Base-by-base conservation (phyloP, 2,797 vertebrate genomes). In the Phoxinus dragarum region DNA sequence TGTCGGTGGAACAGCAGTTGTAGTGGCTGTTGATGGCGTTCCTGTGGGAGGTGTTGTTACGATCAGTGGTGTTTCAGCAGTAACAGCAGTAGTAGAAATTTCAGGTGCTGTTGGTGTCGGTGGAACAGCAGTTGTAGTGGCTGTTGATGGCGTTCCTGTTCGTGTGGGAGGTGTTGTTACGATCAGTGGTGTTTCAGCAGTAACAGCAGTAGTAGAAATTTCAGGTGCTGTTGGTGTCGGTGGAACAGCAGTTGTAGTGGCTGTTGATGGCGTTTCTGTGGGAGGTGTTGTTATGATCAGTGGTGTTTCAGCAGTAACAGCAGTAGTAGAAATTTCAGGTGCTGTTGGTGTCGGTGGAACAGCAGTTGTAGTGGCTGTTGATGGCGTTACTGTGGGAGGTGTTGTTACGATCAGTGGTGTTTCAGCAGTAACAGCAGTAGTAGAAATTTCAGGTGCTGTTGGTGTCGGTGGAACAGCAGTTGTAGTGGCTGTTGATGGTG, bases 281-380 rank as follows among this genome's bases (percentile, higher is more conserved):
- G 54, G 7, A 23, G 54, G 7, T 3, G 54, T 0, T 3, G 54
- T 3, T 56, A 23, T 21, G 0, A 1, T 56, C 1, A 0, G 3
- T 56, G 54, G 21, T 56, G 54, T 56, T 9, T 23, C 0, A 56
- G 1, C 1, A 56, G 21, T 23, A 23, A 56, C 54, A 23, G 54
- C 23, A 61, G 59, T 61, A 61, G 54, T 67, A 42, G 44, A 3
- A 21, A 40, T 2, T 23, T 0, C 36, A 5, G 19, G 9, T 67
- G 64, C 2, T 40, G 4, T 23, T 0, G 68, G 68, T 42, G 68
- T 69, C 0, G 36, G 4, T 68, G 17, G 67, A 56, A 23, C 54
- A 56, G 8, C 54, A 56, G 54, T 56, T 56, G 54, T 23, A 0
- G 54, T 56, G 23, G 66, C 17, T 21, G 66, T 68, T 21, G 66